Conservation (phyloP, 2,113 vertebrate species). For the Carassius gibelio region DNA sequence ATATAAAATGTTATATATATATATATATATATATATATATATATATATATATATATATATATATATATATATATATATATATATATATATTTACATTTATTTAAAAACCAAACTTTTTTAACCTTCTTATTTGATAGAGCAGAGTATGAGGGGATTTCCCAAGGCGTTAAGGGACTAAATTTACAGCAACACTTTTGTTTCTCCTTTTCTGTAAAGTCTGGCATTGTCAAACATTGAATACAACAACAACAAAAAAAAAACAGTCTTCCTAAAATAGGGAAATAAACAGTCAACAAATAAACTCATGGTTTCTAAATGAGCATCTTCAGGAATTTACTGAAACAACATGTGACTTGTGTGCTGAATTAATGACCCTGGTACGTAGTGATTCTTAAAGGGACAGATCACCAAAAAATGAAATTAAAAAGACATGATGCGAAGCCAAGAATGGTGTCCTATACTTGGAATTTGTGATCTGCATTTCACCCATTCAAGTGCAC, state of each 20-base stretch:
- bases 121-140: neutral
- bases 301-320: neutral
- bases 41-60: too few relatives aligned
- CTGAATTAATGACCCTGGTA: neutral
- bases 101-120: neutral
- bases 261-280: conserved; percentile 17
- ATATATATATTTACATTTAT: too few relatives aligned
- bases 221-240: neutral
- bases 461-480: too few relatives aligned
- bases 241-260: neutral
- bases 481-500: too few relatives aligned
- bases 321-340: neutral
- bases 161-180: too few relatives aligned
- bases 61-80: too few relatives aligned
- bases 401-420: neutral
- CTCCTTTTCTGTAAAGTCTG: conserved; percentile 13
- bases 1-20: too few relatives aligned
- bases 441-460: too few relatives aligned
- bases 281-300: conserved; percentile 17
- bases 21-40: too few relatives aligned
- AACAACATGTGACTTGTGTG: neutral
- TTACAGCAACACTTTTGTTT: conserved; percentile 13
- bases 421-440: too few relatives aligned
- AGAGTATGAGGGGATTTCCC: neutral
- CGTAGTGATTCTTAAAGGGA: neutral